Percentiles rank a stretch among this genome's conserved stretches.
phyloP scores from a whole-genome alignment of 2,113 vertebrate genomes.

The Paratilapia polleni region DNA sequence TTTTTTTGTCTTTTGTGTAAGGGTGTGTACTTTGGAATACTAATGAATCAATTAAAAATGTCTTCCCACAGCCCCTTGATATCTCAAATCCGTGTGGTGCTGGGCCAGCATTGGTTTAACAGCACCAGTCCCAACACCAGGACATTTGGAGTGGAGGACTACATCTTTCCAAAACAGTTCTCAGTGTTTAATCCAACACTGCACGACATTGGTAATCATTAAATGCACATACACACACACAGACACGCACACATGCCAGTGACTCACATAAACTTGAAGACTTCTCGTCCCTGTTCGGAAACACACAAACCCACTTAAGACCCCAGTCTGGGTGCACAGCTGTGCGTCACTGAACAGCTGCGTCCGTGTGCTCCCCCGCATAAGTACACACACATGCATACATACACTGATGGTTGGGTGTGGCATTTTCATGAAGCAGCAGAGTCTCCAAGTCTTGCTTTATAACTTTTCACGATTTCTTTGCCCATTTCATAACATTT shows the following conservation, averaged over 20 bases:
- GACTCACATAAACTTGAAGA: slow-evolving; percentile 51
- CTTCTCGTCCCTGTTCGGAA: slow-evolving; percentile 38
- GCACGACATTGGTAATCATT: slow-evolving; percentile 90
- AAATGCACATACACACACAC: not conserved
- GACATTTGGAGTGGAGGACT: slow-evolving; percentile 86
- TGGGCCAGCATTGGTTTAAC: slow-evolving; percentile 94
- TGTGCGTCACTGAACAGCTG: slow-evolving; percentile 71
- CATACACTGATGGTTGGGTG: not conserved
- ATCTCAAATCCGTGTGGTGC: slow-evolving; percentile 85
- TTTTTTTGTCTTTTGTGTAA: not conserved
- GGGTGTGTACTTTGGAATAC: not conserved
- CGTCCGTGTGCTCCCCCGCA: slow-evolving; percentile 9
- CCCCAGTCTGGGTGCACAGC: slow-evolving; percentile 55
- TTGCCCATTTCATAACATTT: not conserved
- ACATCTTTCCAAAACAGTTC: slow-evolving; percentile 85
- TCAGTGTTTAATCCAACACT: slow-evolving; percentile 86
- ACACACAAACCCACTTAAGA: slow-evolving; percentile 32
- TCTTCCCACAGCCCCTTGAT: slow-evolving; percentile 79
- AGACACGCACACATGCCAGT: not conserved
- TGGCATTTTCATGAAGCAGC: not conserved
- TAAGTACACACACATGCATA: slow-evolving; percentile 13
- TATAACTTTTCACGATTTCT: not conserved
- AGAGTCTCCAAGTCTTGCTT: slow-evolving; percentile 35
- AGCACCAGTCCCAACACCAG: slow-evolving; percentile 82
- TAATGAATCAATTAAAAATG: not conserved